Evolutionary conservation across 1,140 invertebrate genomes (phyloP).

Genomic region (Hylaeus anthracinus): DNA sequence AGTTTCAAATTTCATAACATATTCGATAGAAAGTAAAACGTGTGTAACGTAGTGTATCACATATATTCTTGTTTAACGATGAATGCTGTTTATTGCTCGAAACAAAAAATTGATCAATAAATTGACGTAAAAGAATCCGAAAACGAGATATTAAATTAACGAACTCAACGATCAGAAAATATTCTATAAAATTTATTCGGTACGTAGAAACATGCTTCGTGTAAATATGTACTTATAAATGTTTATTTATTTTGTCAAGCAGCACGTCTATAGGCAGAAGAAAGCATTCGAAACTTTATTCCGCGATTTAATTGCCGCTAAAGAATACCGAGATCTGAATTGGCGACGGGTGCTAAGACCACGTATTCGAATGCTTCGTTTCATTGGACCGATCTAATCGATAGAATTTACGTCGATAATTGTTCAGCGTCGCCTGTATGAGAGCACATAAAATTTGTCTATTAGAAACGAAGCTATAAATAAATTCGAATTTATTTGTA

Average conservation of each 20-base stretch:
- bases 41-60: neutral
- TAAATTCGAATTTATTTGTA: conserved; percentile 61
- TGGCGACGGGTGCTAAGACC: neutral
- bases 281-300: conserved; percentile 18
- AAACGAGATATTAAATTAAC: neutral
- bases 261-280: neutral
- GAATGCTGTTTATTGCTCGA: neutral
- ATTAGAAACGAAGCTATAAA: conserved; percentile 37
- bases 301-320: neutral
- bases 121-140: neutral
- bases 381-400: neutral
- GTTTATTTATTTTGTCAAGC: conserved; percentile 5
- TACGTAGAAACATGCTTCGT: conserved; percentile 10
- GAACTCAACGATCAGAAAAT: neutral
- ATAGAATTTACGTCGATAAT: neutral
- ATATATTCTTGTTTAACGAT: neutral
- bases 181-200: conserved; percentile 27
- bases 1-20: neutral
- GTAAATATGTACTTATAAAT: conserved; percentile 23
- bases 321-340: neutral
- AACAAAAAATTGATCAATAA: neutral
- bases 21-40: neutral
- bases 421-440: neutral
- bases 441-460: conserved; percentile 10
- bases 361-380: neutral